Percentiles rank a stretch among this genome's conserved stretches.
phyloP scores from a whole-genome alignment of 2,113 vertebrate genomes.

The Apteryx owenii region DNA sequence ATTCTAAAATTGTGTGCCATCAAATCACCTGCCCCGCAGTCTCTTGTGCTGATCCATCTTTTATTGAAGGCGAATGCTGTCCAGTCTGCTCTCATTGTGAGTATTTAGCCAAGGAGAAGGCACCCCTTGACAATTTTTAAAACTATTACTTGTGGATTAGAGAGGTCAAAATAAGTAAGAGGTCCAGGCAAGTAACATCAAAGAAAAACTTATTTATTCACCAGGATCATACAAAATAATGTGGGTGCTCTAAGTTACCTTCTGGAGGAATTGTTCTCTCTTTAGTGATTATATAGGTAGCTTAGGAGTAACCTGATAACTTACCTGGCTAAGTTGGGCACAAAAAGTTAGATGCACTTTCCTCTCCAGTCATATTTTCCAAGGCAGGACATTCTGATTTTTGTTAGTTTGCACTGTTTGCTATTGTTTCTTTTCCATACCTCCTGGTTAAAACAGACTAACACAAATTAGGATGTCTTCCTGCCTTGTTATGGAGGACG shows the following conservation, averaged over 20 bases:
- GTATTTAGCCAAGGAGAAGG: conserved; percentile 57
- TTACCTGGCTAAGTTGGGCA: not conserved
- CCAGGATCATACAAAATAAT: not conserved
- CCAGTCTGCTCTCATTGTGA: conserved; percentile 89
- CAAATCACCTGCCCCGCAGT: conserved; percentile 93
- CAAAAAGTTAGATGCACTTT: not conserved
- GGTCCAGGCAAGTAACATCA: not conserved
- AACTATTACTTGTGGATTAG: not conserved
- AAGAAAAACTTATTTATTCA: not conserved
- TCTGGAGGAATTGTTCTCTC: not conserved
- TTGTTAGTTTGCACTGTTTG: not conserved
- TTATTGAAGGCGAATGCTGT: conserved; percentile 94
- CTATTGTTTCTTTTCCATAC: not conserved
- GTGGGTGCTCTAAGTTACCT: not conserved
- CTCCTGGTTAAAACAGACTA: not conserved
- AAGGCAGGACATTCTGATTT: not conserved
- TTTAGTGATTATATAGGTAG: not conserved
- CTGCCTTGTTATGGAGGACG: not conserved
- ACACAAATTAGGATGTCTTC: not conserved
- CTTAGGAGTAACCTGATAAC: not conserved
- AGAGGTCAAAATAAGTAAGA: not conserved
- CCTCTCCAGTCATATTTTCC: not conserved
- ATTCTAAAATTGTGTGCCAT: conserved; percentile 93
- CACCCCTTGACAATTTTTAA: not conserved
- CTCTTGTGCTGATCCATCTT: conserved; percentile 87